Evolutionary conservation across 2,797 vertebrate genomes (phyloP), one percentile per base, ranked within the genome.

Genomic region (Acropternis orthonyx): DNA sequence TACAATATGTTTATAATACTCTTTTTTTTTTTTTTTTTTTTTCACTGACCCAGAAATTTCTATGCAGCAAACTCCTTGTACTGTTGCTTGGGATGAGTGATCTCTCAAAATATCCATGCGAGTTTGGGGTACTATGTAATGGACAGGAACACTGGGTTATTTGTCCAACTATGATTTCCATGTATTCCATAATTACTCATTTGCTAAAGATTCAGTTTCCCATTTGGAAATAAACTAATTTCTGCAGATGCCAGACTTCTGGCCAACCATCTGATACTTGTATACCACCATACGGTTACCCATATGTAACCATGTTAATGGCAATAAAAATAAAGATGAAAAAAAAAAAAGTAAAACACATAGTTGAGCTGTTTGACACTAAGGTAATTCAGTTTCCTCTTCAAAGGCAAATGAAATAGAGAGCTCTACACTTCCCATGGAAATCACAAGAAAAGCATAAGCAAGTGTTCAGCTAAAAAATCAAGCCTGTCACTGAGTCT

Each of bases 251-350:
- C 67, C 92, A 95, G 77, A 82, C 73, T 96, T 92, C 91, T 96
- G 88, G 81, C 43, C 78, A 95, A n/a, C 89, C 89, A 92, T 95
- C 93, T 94, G 95, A 97, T 94, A 90, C 93, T 93, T 89, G 66
- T 72, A 86, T 76, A 66, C 84, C 7, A 6, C 95, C 93, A 95
- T 96, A 95, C 41, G 59, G 86, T 89, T 93, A 71, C 76, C 85
- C 91, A 92, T 93, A 94, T 94, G 89, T 44, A 96, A 74, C 63
- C 61, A 36, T 41, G 63, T 65, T 93, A 86, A 94, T 82, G 30
- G 52, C 52, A 97, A 94, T 65, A 92, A 92, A 96, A 97, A 95
- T 88, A 86, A 92, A 87, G 77, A 92, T 52, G 39, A 91, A 87
- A 44, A 44, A 44, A 9, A 21, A 44, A 46, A 22, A 46, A 49